Percentiles rank a stretch among this genome's conserved stretches.
Evolutionary conservation across 2,888 invertebrate genomes (phyloP).

Genomic region (Cerastis rubricosa): DNA sequence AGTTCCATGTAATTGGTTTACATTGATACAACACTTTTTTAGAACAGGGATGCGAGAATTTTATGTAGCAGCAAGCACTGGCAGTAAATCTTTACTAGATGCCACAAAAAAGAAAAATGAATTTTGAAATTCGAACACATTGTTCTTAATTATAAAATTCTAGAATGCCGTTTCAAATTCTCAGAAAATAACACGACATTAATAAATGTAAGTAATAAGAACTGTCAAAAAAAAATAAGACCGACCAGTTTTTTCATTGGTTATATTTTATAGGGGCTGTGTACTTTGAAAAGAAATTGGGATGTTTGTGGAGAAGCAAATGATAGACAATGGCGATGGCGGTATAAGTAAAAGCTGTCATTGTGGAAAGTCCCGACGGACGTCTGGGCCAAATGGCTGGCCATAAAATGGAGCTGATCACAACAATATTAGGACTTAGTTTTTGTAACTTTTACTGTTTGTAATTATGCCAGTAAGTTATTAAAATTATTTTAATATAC

Average conservation of each 20-base stretch:
- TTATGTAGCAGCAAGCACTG: conserved; percentile 16
- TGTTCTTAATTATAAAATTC: conserved; percentile 48
- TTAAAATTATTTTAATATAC: neutral
- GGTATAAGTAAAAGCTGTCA: conserved; percentile 69
- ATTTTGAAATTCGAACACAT: conserved; percentile 52
- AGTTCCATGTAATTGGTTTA: conserved; percentile 48
- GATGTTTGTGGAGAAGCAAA: conserved; percentile 77
- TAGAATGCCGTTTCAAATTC: conserved; percentile 50
- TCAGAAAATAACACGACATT: conserved; percentile 56
- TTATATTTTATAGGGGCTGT: conserved; percentile 70
- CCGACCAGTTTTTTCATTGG: conserved; percentile 39
- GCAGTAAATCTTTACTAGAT: neutral
- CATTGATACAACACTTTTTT: conserved; percentile 56
- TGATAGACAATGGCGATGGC: conserved; percentile 78
- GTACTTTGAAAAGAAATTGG: conserved; percentile 75
- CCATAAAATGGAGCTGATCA: conserved; percentile 54
- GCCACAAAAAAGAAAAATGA: conserved; percentile 20
- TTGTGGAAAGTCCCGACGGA: conserved; percentile 68
- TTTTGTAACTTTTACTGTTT: neutral
- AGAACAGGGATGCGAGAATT: conserved; percentile 17
- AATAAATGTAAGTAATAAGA: conserved; percentile 28
- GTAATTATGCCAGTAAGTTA: neutral
- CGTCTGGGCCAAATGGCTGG: conserved; percentile 59
- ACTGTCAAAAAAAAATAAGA: conserved; percentile 60
- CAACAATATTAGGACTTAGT: conserved; percentile 17